phyloP scores from a whole-genome alignment of 1,140 invertebrate genomes.

The Acyrthosiphon pisum region DNA sequence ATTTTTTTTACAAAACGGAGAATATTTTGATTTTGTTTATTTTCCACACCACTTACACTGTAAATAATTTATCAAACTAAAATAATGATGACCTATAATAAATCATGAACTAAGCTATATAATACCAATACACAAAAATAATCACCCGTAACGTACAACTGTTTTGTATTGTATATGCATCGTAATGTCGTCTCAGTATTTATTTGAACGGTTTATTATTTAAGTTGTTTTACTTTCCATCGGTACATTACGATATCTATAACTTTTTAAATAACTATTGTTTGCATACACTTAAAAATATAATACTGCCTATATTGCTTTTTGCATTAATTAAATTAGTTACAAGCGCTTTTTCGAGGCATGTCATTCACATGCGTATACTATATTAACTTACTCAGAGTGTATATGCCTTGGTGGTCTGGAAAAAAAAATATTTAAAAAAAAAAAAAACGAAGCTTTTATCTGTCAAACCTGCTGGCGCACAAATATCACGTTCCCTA shows the following conservation, averaged over 20 bases:
- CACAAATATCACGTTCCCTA: not conserved
- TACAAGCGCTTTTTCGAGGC: not conserved
- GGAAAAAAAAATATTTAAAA: not conserved
- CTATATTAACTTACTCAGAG: not conserved
- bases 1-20: not conserved
- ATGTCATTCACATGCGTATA: not conserved
- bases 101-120: not conserved
- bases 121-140: not conserved
- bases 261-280: not conserved
- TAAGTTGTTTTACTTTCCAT: not conserved
- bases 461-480: not conserved
- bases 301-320: not conserved
- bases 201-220: not conserved
- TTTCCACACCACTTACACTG: not conserved
- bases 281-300: not conserved
- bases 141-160: not conserved
- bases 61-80: conserved; percentile 3
- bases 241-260: not conserved
- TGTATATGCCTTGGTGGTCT: not conserved
- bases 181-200: not conserved
- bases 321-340: not conserved
- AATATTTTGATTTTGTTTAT: not conserved
- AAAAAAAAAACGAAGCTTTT: not conserved
- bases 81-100: not conserved
- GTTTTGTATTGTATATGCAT: not conserved